phyloP scores from a whole-genome alignment of 1,140 invertebrate species.

The Anastatus disparis region DNA sequence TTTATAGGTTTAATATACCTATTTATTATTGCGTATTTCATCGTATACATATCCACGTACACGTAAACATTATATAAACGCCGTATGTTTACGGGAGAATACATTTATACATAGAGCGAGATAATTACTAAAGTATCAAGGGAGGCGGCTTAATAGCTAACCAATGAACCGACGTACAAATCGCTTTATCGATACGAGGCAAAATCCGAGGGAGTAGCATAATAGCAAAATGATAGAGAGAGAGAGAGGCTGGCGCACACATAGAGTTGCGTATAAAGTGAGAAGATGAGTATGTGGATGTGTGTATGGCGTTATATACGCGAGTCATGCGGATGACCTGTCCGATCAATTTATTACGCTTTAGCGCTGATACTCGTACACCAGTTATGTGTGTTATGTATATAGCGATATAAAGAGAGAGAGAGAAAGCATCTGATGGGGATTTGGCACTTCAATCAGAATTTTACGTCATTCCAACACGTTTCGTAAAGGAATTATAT shows the following conservation, averaged over 20 bases:
- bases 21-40: too few species aligned
- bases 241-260: too few species aligned
- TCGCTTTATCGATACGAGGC: slow-evolving; percentile 36
- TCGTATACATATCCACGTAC: too few species aligned
- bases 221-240: too few species aligned
- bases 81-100: too few species aligned
- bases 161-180: slow-evolving; percentile 53
- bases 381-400: too few species aligned
- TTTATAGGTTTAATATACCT: too few species aligned
- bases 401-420: neutral
- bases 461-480: neutral
- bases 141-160: slow-evolving; percentile 57
- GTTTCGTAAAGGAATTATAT: neutral
- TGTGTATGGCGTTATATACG: neutral
- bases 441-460: slow-evolving; percentile 3
- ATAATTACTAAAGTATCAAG: slow-evolving; percentile 63
- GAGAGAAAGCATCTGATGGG: neutral
- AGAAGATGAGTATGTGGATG: neutral
- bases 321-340: slow-evolving; percentile 5
- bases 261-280: too few species aligned
- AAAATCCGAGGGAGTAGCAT: too few species aligned
- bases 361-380: neutral
- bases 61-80: too few species aligned
- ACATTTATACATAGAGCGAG: slow-evolving; percentile 1
- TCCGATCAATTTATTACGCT: slow-evolving; percentile 27